Percentiles rank a stretch among this genome's conserved stretches.
These are phyloP conservation scores for Triops cancriformis DNA, from an alignment of 1,140 invertebrate species.

Conservation along the genomic window DNA sequence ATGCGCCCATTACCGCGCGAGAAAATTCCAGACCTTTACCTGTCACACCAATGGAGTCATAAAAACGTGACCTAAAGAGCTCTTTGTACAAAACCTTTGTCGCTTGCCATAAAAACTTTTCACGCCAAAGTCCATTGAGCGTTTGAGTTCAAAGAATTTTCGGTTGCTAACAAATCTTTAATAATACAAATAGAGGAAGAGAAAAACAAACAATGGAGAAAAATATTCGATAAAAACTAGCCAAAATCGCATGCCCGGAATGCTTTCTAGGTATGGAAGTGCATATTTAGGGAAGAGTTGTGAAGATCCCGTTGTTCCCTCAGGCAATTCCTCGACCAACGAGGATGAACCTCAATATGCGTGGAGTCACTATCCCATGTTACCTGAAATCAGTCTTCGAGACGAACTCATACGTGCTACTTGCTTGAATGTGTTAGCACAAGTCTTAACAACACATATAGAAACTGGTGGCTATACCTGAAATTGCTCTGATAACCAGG, in stretches of 20 bases:
- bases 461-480: no score
- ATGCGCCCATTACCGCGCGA: background rate
- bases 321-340: background rate
- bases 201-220: no score
- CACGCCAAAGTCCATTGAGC: no score
- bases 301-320: background rate
- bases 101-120: no score
- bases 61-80: background rate
- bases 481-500: no score
- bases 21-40: background rate
- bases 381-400: constrained; percentile 5
- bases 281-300: background rate
- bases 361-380: background rate
- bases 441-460: background rate
- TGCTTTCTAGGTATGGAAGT: background rate
- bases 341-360: background rate
- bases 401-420: background rate
- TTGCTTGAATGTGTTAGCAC: background rate
- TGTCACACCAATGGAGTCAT: background rate
- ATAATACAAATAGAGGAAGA: no score
- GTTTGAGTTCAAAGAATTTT: no score
- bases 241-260: background rate
- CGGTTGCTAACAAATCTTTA: no score
- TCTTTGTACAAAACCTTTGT: background rate
- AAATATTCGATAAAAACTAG: background rate